These are phyloP conservation scores for Sicus ferrugineus DNA, from an alignment of 2,888 invertebrate species.

Conservation along the genomic window DNA sequence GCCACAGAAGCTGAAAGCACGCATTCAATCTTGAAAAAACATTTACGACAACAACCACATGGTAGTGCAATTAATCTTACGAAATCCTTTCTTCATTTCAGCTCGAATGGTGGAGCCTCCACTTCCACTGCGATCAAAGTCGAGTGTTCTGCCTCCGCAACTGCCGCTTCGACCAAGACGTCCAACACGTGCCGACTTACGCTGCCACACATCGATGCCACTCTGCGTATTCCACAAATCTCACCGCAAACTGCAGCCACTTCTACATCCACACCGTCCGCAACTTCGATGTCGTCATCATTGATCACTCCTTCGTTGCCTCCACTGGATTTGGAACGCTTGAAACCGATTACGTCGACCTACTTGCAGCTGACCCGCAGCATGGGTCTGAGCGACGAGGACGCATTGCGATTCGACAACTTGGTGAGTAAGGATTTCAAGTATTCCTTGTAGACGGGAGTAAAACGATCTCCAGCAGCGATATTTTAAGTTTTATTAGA, in stretches of 20 bases:
- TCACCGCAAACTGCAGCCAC: background rate
- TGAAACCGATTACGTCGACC: constrained; percentile 88
- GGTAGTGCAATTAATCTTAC: constrained; percentile 58
- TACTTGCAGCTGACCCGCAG: constrained; percentile 86
- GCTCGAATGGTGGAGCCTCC: constrained; percentile 44
- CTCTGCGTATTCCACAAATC: constrained; percentile 38
- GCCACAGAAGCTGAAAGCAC: background rate
- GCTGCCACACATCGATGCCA: background rate
- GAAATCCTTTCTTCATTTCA: constrained; percentile 56
- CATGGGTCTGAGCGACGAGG: constrained; percentile 72
- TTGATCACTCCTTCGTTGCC: constrained; percentile 42
- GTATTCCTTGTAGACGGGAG: constrained; percentile 53
- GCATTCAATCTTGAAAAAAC: constrained; percentile 35
- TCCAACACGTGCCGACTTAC: constrained; percentile 13
- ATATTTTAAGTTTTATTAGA: no score
- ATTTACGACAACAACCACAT: constrained; percentile 36
- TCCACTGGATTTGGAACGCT: constrained; percentile 63
- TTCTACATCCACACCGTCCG: background rate
- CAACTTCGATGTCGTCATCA: constrained; percentile 9
- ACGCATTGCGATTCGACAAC: constrained; percentile 70
- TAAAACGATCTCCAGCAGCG: background rate
- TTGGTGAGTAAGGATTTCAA: constrained; percentile 68
- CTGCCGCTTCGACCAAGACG: constrained; percentile 15
- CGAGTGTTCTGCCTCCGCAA: constrained; percentile 34
- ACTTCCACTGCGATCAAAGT: constrained; percentile 22